Evolutionary conservation across 2,113 vertebrate species (phyloP).

Genomic region (Alaudala cheleensis): DNA sequence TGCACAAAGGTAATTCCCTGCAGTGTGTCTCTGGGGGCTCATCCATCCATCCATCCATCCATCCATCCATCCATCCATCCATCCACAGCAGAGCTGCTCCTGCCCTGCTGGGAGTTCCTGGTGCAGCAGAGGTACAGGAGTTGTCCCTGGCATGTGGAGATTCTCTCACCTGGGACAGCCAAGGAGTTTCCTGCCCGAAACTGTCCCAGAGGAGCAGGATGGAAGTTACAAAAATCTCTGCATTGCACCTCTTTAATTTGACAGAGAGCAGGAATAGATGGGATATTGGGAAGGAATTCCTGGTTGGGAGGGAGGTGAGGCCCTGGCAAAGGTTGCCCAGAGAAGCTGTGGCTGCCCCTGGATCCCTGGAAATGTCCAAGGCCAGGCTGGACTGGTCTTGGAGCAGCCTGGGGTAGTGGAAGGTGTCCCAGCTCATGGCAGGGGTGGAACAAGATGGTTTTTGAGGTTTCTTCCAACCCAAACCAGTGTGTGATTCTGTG

Average conservation of each 20-base stretch:
- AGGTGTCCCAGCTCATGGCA: background rate
- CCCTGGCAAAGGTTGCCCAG: background rate
- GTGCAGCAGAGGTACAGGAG: accelerated
- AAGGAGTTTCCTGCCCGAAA: too few relatives aligned
- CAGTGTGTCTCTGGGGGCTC: background rate
- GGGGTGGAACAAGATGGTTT: background rate
- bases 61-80: background rate
- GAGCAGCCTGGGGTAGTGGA: accelerated
- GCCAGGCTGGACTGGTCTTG: accelerated
- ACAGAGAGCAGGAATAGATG: background rate
- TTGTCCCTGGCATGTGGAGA: accelerated
- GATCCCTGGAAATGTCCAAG: background rate
- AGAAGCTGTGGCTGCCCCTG: background rate
- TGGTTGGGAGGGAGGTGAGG: accelerated
- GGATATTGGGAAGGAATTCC: background rate
- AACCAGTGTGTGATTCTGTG: background rate
- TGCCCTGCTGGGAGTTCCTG: accelerated
- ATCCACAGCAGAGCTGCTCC: background rate
- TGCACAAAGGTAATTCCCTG: background rate
- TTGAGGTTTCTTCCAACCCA: background rate
- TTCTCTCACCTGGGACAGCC: background rate
- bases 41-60: background rate
- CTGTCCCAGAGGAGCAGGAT: background rate
- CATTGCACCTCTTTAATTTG: background rate
- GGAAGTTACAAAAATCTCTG: background rate